phyloP scores from a whole-genome alignment of 92 coral and sea anemone genomes.

The Zoanthus gigantus region DNA sequence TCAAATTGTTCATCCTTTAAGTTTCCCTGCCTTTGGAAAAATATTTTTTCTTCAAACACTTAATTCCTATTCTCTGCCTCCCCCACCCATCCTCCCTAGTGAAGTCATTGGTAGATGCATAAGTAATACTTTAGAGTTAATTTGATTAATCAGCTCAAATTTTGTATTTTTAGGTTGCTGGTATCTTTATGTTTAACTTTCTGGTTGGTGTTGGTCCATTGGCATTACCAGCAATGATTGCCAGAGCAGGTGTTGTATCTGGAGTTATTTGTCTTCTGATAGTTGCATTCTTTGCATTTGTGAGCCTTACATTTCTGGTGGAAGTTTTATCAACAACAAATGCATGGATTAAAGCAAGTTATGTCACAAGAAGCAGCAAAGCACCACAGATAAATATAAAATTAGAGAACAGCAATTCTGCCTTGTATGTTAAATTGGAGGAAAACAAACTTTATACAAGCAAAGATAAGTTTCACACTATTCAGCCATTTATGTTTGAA shows the following conservation, averaged over 20 bases:
- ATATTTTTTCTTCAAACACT: too few relatives aligned
- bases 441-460: slow-evolving; percentile 50
- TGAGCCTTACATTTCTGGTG: slow-evolving; percentile 70
- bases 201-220: slow-evolving; percentile 82
- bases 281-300: slow-evolving; percentile 78
- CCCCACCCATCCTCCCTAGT: too few relatives aligned
- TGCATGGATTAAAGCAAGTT: slow-evolving; percentile 71
- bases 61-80: too few relatives aligned
- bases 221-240: slow-evolving; percentile 82
- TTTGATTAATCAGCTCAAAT: not conserved
- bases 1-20: too few relatives aligned
- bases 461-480: slow-evolving; percentile 55
- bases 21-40: too few relatives aligned
- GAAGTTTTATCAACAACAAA: slow-evolving; percentile 83
- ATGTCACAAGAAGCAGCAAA: slow-evolving; percentile 5
- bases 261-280: slow-evolving; percentile 64
- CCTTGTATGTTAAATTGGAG: slow-evolving; percentile 28
- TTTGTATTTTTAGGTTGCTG: slow-evolving; percentile 67
- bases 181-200: slow-evolving; percentile 77
- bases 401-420: slow-evolving; percentile 18
- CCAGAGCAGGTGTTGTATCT: slow-evolving; percentile 80
- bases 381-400: not conserved
- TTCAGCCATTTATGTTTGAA: slow-evolving; percentile 71
- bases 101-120: not conserved
- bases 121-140: not conserved